These are phyloP conservation scores for Penaeus chinensis DNA, from an alignment of 1,140 invertebrate genomes.

Conservation along the genomic window DNA sequence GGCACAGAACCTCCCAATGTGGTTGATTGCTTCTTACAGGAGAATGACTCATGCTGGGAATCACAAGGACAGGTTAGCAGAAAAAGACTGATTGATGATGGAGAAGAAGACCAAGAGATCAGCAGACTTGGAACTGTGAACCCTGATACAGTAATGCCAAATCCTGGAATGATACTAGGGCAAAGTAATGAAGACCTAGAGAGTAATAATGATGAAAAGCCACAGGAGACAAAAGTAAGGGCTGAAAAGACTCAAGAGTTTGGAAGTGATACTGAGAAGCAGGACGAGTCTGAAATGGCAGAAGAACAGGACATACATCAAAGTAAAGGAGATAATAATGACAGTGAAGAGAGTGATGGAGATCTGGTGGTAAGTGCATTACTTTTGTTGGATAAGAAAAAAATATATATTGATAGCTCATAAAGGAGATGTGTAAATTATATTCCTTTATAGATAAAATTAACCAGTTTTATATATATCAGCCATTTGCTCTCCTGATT, in stretches of 20 bases:
- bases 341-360: conserved; percentile 25
- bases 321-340: background rate
- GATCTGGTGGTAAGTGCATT: conserved; percentile 9
- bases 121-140: conserved; percentile 44
- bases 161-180: conserved; percentile 8
- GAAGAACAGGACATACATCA: no score
- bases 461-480: no score
- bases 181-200: no score
- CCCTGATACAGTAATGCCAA: conserved; percentile 42
- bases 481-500: background rate
- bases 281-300: no score
- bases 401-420: no score
- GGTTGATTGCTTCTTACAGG: background rate
- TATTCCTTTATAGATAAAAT: no score
- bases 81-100: conserved; percentile 33
- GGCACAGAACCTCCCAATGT: background rate
- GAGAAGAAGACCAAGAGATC: conserved; percentile 39
- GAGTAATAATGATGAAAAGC: no score
- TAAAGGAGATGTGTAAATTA: no score
- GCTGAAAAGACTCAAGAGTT: no score
- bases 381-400: no score
- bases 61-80: conserved; percentile 7
- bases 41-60: conserved; percentile 25
- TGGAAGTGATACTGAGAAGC: no score
- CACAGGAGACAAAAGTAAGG: no score